phyloP scores from a whole-genome alignment of 2,888 invertebrate species.

The Physocephala rufipes region DNA sequence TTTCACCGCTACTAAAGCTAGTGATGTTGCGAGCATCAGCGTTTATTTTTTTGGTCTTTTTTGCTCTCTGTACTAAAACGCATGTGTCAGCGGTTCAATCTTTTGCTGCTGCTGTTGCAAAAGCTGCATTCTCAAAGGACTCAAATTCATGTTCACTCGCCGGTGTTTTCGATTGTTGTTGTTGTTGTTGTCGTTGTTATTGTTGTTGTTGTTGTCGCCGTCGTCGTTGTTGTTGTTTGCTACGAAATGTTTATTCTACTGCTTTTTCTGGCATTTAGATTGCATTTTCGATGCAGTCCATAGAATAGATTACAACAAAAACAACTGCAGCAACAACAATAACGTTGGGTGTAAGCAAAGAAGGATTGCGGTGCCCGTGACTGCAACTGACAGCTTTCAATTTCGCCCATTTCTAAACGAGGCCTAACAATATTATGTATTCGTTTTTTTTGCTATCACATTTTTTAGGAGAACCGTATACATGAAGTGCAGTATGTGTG shows the following conservation, averaged over 20 bases:
- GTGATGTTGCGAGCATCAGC: neutral
- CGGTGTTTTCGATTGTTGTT: neutral
- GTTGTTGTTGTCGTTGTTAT: conserved; percentile 23
- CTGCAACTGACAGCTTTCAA: conserved; percentile 22
- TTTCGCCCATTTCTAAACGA: conserved; percentile 28
- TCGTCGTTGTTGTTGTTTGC: neutral
- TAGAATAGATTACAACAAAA: neutral
- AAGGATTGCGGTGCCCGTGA: neutral
- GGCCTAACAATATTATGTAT: conserved; percentile 3
- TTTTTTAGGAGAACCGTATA: too few relatives aligned
- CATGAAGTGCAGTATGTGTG: too few relatives aligned
- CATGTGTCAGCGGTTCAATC: conserved; percentile 45
- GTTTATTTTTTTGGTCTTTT: conserved; percentile 18
- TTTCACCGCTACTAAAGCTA: neutral
- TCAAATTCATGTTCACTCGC: conserved; percentile 21
- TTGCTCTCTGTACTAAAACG: conserved; percentile 36
- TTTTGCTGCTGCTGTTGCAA: conserved; percentile 38
- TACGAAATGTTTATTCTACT: neutral
- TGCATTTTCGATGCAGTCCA: conserved; percentile 32
- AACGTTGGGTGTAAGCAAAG: neutral
- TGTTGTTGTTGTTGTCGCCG: neutral
- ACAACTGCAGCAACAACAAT: conserved; percentile 1
- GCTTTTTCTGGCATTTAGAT: conserved; percentile 32
- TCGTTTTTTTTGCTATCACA: neutral
- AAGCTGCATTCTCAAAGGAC: conserved; percentile 36